Percentiles rank a stretch among this genome's conserved stretches.
phyloP scores from a whole-genome alignment of 2,113 vertebrate genomes.

The Sinocyclocheilus grahami region DNA sequence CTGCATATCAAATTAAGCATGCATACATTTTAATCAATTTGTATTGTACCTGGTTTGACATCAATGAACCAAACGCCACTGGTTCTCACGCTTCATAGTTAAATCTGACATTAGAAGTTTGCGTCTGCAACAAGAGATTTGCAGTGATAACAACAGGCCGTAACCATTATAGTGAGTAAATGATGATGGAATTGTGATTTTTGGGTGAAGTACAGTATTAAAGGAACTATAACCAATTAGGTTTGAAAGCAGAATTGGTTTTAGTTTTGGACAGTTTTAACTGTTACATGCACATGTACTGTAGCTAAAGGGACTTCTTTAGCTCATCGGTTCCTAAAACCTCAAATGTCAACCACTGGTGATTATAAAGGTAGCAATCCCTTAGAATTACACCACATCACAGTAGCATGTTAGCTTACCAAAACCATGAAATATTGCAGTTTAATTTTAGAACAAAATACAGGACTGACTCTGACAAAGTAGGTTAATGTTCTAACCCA shows the following conservation, averaged over 20 bases:
- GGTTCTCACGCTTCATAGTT: not conserved
- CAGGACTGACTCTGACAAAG: not conserved
- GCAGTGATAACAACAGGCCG: not conserved
- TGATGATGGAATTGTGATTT: not conserved
- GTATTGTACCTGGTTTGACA: not conserved
- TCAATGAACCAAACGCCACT: not conserved
- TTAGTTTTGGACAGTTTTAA: not conserved
- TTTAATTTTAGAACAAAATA: not conserved
- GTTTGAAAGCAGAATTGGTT: slow-evolving; percentile 2
- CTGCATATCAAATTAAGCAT: not conserved
- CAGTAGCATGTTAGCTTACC: not conserved
- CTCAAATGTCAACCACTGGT: slow-evolving; percentile 25
- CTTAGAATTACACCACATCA: slow-evolving; percentile 46
- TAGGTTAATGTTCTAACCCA: not conserved
- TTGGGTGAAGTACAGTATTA: not conserved
- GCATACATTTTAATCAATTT: not conserved
- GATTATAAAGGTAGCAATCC: slow-evolving; percentile 28
- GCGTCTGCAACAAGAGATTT: not conserved
- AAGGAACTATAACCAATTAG: not conserved
- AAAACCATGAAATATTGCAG: not conserved
- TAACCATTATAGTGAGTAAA: not conserved
- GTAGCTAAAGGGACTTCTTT: slow-evolving; percentile 16
- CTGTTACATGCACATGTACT: not conserved
- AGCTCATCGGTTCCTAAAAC: not conserved
- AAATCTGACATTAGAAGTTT: not conserved